Evolutionary conservation across 2,888 invertebrate genomes (phyloP), one percentile per base, ranked within the genome.

Genomic region (Itoplectis maculator): DNA sequence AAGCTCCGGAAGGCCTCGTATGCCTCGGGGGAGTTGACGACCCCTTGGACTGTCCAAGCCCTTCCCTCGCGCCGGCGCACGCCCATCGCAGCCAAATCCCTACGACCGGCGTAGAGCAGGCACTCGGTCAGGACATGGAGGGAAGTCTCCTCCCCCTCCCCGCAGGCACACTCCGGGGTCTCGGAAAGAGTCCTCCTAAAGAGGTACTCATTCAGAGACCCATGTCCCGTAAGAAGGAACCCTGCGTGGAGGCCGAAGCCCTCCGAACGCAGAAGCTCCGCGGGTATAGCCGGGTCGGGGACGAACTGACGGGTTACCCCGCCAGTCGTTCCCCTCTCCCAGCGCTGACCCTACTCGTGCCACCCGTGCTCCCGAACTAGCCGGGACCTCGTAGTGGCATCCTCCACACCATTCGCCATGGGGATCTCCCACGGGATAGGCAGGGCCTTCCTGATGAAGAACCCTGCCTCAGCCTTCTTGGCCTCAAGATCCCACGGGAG

Each of bases 401-500:
- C 18, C 61, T 61, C 29, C 66, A 47, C 29, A 29, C 7, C 47
- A 2, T 49, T 15, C 1, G 7, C 49, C 45, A 2, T n/a, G 3
- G 66, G 66, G 9, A 66, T 20, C 45, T 20, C 47, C 66, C 66
- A 66, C 45, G 66, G 66, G 66, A 68, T 63, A 2, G 74, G 65
- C 42, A 54, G 15, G 7, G 49, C 74, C 23, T 45, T 37, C 2
- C 66, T 54, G 18, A 75, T 61, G 23, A 29, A 75, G 35, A 18
- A 75, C 23, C 20, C 74, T 29, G 74, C 65, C 56, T 66, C 75
- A n/a, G 40, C 65, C 4, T 7, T n/a, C 20, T 63, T 61, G 8
- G 70, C 54, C 75, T 76, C 82, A 0, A 79, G 61, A 13, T 79
- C 79, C 84, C 84, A 82, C 29, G 75, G 82, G 6, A 82, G 73